phyloP scores from a whole-genome alignment of 2,797 vertebrate species.

The Prunella strophiata region DNA sequence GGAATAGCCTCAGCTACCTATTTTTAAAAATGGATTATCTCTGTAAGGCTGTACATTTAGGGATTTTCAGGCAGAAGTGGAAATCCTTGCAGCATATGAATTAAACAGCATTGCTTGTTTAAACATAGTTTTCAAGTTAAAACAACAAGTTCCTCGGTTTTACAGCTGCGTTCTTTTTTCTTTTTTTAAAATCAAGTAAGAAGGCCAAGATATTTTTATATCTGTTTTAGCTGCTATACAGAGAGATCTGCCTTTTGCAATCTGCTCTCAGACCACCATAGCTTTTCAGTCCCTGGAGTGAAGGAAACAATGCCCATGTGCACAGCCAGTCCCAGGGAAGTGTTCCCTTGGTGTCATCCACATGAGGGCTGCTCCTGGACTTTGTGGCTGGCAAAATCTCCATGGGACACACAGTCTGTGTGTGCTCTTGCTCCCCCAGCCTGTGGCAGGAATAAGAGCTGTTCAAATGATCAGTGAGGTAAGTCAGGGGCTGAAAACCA shows the following conservation, averaged over 20 bases:
- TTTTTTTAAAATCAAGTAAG: neutral
- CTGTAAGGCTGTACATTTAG: neutral
- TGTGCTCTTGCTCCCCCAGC: neutral
- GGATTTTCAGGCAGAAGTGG: conserved; percentile 3
- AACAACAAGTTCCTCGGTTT: neutral
- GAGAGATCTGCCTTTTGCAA: neutral
- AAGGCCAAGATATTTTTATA: neutral
- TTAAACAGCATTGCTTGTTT: conserved; percentile 11
- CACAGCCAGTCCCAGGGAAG: neutral
- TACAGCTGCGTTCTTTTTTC: neutral
- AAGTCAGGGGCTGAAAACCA: neutral
- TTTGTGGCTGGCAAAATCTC: neutral
- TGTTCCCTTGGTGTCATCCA: neutral
- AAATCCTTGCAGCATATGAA: conserved; percentile 28
- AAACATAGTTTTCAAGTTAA: neutral
- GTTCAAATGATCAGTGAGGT: neutral
- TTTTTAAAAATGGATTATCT: conserved; percentile 19
- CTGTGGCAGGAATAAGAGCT: neutral
- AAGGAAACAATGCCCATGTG: neutral
- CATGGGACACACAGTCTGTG: fast-evolving
- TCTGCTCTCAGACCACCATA: neutral
- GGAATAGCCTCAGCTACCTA: conserved; percentile 4
- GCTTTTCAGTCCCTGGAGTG: neutral
- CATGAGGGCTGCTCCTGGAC: neutral
- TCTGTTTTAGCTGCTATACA: neutral